Base-by-base conservation (phyloP, 2,888 invertebrate species). In the Campoletis raptor region DNA sequence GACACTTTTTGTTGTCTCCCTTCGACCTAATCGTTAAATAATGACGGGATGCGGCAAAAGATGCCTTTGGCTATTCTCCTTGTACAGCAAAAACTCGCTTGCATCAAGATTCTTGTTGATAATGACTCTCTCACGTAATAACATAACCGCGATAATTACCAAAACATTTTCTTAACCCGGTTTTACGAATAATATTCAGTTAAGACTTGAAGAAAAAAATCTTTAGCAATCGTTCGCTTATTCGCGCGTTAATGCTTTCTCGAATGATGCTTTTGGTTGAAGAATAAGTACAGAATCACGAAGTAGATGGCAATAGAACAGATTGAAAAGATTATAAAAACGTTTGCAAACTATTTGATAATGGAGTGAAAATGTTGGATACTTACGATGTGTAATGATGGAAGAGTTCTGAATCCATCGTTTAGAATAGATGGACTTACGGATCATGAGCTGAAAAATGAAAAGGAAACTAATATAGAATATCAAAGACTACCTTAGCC, bases 21-120 rank as follows among this genome's bases (percentile, higher is more conserved):
- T 86, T 91, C 80, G 77, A 87, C 90, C 91, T 93, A 93, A 93
- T 93, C 93, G 92, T 90, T 90, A 92, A 93, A 93, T 93, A 93
- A 93, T 93, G 91, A 92, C 90, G 89, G 91, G 90, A 91, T 90
- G 89, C 87, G 79, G 79, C 66, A 18, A 73, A 78, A 78, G 37
- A 37, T 76, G 66, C 77, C 81, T 69, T n/a, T 12, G 73, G 83
- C 83, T 52, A 61, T 73, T 80, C 36, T 66, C 52, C 36, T 61
- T 66, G 61, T 40, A 21, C 18, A 54, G 54, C 73, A 77, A 87
- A 87, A 85, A 81, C 66, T 74, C 48, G 48, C 78, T 81, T 45
- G 40, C 81, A 83, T 78, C 81, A 77, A 77, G 61, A 76, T 64
- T 81, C 81, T 73, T 64, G 57, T 69, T 45, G 37, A 69, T 77